Base-by-base conservation (phyloP, 2,888 invertebrate genomes). In the Cryptus armator region DNA sequence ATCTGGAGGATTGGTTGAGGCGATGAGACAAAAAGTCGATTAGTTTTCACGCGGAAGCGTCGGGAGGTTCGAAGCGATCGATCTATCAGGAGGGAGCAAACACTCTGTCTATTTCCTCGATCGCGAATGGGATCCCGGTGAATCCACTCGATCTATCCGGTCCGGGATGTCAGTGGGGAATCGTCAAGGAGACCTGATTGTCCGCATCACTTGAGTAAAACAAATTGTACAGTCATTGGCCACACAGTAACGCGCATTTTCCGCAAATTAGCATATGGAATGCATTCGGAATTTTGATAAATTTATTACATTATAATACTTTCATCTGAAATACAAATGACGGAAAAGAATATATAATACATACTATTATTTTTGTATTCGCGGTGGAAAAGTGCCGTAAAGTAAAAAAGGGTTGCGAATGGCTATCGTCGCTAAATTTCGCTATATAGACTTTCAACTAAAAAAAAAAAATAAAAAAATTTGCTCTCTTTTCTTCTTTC, bases 41-140 rank as follows among this genome's bases (percentile, higher is more conserved):
- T 70, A 37, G 64, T 71, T 51, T 64, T 78, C 74, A 64, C 64
- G 53, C 83, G 85, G 86, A 89, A 88, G 79, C 81, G 72, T 70
- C 68, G 79, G 67, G 79, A 86, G 70, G 32, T 24, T 67, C 76
- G n/a, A 16, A 51, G 44, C 82, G 85, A 86, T 81, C 86, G 85
- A 80, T 83, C 77, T 62, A 68, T 78, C 29, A 46, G 68, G 46
- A 4, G 68, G 46, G 14, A 48, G 7, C 14, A 46, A 46, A 24
- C 24, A 2, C 44, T 46, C 32, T 7, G 70, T 77, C 16, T 51
- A 86, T 85, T 88, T 86, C 77, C 87, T 87, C 78, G 74, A 83
- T 88, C 78, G 72, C 32, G 46, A 62, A 59, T 24, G 37, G 14
- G 59, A 62, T 70, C 51, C n/a, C 51, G 12, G 32, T 32, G 70